phyloP scores from a whole-genome alignment of 2,113 vertebrate genomes.

The Cyprinodon variegatus region DNA sequence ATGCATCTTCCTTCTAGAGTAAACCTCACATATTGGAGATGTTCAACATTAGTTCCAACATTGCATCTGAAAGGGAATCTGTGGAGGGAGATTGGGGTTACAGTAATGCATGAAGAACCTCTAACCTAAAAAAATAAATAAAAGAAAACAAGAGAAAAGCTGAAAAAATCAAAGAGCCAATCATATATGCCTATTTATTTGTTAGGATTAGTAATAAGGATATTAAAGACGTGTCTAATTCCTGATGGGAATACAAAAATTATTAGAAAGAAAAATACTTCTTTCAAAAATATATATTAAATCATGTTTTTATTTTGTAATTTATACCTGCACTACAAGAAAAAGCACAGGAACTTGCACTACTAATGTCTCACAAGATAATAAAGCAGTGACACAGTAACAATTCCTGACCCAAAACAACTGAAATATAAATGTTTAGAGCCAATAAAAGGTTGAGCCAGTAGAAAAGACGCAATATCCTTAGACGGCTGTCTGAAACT shows the following conservation, averaged over 20 bases:
- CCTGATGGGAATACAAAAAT: background rate
- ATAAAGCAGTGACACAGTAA: no score
- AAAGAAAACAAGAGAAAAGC: background rate
- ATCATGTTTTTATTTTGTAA: no score
- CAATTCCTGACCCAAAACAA: no score
- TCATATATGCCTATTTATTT: background rate
- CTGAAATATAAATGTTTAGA: background rate
- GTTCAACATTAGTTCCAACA: background rate
- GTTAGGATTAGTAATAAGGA: background rate
- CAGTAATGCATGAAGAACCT: no score
- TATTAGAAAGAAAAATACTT: no score
- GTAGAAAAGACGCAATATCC: conserved; percentile 29
- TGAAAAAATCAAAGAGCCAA: background rate
- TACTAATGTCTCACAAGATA: no score
- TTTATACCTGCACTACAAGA: no score
- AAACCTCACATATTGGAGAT: background rate
- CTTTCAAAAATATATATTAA: no score
- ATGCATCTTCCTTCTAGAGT: no score
- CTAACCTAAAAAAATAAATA: background rate
- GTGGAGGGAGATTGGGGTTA: background rate
- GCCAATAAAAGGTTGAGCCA: no score
- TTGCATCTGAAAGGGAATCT: background rate
- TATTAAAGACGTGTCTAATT: background rate
- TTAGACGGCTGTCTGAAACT: conserved; percentile 19
- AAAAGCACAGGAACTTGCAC: no score